Percentiles rank a stretch among this genome's conserved stretches.
These are phyloP conservation scores for Heteronetta atricapilla DNA, from an alignment of 2,113 vertebrate species.

Conservation along the genomic window DNA sequence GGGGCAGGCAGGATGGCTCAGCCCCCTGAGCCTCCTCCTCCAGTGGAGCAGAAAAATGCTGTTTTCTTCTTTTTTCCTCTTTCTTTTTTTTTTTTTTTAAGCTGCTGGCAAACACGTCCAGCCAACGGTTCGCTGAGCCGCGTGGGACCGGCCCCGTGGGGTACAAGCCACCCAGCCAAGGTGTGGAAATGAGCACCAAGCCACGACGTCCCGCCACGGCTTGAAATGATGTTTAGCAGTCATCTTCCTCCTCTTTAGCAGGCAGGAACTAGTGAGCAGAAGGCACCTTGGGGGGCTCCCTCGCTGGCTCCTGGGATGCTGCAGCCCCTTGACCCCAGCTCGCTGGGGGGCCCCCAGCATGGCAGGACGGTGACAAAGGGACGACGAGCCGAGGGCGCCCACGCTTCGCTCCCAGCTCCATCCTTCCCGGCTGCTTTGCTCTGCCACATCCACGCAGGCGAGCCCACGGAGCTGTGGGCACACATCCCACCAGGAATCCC, in stretches of 20 bases:
- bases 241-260: background rate
- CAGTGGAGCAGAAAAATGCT: background rate
- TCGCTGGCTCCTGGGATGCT: accelerated
- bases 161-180: accelerated
- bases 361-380: accelerated
- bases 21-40: background rate
- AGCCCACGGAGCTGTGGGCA: accelerated
- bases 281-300: background rate
- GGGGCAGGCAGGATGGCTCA: background rate
- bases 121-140: accelerated
- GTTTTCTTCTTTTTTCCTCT: background rate
- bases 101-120: background rate
- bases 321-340: background rate
- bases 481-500: background rate
- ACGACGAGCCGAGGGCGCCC: background rate
- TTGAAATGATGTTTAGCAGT: accelerated
- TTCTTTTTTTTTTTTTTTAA: background rate
- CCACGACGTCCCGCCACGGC: background rate
- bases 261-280: background rate
- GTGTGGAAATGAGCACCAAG: accelerated
- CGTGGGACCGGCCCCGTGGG: accelerated
- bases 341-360: accelerated
- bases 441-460: accelerated
- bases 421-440: background rate
- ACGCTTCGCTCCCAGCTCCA: background rate